Evolutionary conservation across 2,888 invertebrate genomes (phyloP).

Genomic region (Timandra comae): DNA sequence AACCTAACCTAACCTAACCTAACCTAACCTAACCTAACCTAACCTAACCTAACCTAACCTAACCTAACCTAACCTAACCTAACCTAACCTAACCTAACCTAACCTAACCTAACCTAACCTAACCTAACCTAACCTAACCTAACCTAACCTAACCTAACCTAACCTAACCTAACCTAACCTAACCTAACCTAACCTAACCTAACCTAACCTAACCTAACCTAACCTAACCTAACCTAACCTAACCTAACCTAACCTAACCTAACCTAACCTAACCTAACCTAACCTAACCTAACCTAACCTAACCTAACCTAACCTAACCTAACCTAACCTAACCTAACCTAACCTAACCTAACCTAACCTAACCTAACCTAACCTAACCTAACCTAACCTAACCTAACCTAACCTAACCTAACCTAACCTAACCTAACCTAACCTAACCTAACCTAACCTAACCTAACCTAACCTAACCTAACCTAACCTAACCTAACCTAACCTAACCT

Average conservation of each 20-base stretch:
- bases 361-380: constrained; percentile 4
- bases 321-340: constrained; percentile 3
- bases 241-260: constrained; percentile 7
- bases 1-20: constrained; percentile 14
- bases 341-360: constrained; percentile 5
- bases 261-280: constrained; percentile 1
- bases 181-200: constrained; percentile 2
- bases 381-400: constrained; percentile 5
- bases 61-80: constrained; percentile 19
- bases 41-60: constrained; percentile 18
- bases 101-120: constrained; percentile 18
- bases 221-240: constrained; percentile 5
- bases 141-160: constrained; percentile 5
- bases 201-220: constrained; percentile 1
- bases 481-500: constrained; percentile 6
- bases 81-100: constrained; percentile 19
- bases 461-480: constrained; percentile 6
- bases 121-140: constrained; percentile 7
- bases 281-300: background rate
- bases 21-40: constrained; percentile 17
- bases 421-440: constrained; percentile 4
- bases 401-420: no score
- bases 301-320: constrained; percentile 4
- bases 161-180: constrained; percentile 4
- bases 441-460: constrained; percentile 5